Evolutionary conservation across 2,888 invertebrate genomes (phyloP).

Genomic region (Troglohyphantes excavatus): DNA sequence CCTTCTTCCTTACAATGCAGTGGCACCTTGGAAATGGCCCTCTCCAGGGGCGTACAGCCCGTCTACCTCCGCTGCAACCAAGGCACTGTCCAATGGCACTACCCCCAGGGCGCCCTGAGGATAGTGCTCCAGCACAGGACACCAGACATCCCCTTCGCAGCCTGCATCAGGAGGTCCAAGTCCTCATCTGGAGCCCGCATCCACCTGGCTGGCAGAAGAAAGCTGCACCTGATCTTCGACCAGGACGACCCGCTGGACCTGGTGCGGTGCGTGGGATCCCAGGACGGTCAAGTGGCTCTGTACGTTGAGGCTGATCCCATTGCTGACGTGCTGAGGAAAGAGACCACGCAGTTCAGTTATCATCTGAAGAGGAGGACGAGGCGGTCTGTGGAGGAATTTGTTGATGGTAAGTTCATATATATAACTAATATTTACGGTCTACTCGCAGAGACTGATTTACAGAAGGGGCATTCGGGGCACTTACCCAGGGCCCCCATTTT

Average conservation of each 20-base stretch:
- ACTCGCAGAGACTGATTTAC: too few relatives aligned
- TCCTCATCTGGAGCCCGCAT: constrained; percentile 84
- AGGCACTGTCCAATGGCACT: constrained; percentile 89
- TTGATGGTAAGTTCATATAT: constrained; percentile 82
- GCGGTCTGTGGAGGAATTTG: constrained; percentile 12
- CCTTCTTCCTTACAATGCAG: constrained; percentile 46
- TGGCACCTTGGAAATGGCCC: constrained; percentile 79
- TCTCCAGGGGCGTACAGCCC: constrained; percentile 87
- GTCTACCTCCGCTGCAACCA: constrained; percentile 89
- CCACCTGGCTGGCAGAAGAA: constrained; percentile 87
- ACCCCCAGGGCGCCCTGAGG: constrained; percentile 89
- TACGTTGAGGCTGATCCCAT: constrained; percentile 85
- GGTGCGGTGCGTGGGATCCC: constrained; percentile 86
- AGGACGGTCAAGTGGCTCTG: constrained; percentile 86
- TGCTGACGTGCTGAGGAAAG: constrained; percentile 82
- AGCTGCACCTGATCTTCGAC: constrained; percentile 86
- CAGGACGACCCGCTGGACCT: constrained; percentile 82
- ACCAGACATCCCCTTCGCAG: constrained; percentile 85
- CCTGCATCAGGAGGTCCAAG: constrained; percentile 86
- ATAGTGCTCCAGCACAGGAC: constrained; percentile 85
- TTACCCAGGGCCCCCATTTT: too few relatives aligned
- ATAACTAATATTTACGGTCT: too few relatives aligned
- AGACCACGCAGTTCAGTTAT: constrained; percentile 87
- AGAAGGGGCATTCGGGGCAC: too few relatives aligned
- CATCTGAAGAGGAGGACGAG: constrained; percentile 86